Base-by-base conservation (phyloP, 2,797 vertebrate species). In the Furcifer pardalis region DNA sequence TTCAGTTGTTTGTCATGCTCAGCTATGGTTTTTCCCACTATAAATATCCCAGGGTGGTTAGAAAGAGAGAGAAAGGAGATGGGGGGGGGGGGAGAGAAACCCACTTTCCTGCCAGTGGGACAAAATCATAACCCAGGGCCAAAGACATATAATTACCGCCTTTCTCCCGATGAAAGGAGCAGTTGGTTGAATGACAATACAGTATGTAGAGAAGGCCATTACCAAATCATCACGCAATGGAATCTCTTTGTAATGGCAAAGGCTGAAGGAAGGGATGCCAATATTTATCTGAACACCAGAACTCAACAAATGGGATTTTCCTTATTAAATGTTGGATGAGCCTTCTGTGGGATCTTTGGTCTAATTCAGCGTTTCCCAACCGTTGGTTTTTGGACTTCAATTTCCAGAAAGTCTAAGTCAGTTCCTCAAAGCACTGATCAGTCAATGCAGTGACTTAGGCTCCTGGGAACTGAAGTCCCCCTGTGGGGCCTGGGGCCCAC, bases 61-160 rank as follows among this genome's bases (percentile, higher is more conserved):
- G 92, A 91, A 87, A 89, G 82, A 49, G 82, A 72, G 77, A 13
- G 6, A 3, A 10, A 73, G 30, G 3, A 62, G 1, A n/a, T n/a
- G n/a, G 42, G 19, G 30, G 27, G 30, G 37, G 8, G 13, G 27
- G 5, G 7, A 17, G 83, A 19, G 6, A 40, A 25, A n/a, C 77
- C 65, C 83, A 12, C 56, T 30, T 86, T 90, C 46, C 71, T 83
- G 82, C 85, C 84, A 83, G 91, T 74, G 88, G 87, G 77, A 88
- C 71, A 91, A 91, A 93, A 90, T 88, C 81, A 6, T 87, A 89
- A 90, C 89, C 89, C 65, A 0, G 85, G 90, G 87, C 87, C 91
- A 92, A 92, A 92, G 91, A 87, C 69, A 75, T 88, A 35, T 90
- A 92, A 93, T 89, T 89, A 91, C 74, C 93, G 87, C 77, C 52